Base-by-base conservation (phyloP, 2,797 vertebrate species). In the Tiaroga cobitis region DNA sequence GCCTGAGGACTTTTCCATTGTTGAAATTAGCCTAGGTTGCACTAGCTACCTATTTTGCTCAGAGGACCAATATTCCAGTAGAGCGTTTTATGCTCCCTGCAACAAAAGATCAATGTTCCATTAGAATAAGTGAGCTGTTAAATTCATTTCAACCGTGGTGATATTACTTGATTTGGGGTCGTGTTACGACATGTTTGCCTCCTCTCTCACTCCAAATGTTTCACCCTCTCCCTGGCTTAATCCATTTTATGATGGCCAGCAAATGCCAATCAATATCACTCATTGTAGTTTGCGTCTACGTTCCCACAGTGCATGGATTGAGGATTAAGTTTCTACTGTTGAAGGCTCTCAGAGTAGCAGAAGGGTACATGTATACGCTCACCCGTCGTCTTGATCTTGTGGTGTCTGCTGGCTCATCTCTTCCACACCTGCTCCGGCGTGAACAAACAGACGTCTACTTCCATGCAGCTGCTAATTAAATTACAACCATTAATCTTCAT, bases 401-500 rank as follows among this genome's bases (percentile, higher is more conserved):
- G 70, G 37, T 74, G 61, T 67, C 63, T 86, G 80, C 61, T 67
- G 39, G 54, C 86, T 90, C 73, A 70, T 86, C 65, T 88, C 67
- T 67, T 67, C 34, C 34, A 68, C 84, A 91, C 85, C 85, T 89
- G 86, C 84, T 88, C 72, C n/a, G 7, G 49, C 65, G n/a, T 86
- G 86, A 90, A 90, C 83, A 86, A 84, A 88, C 89, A 84, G 67
- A 85, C 87, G 82, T 81, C 39, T 86, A 61, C 81, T 80, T 86
- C 84, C 80, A 81, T 85, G 82, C 84, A 82, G 63, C 51, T 72
- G 80, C 80, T 87, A 90, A 90, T 92, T 88, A 69, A 88, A 89
- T 88, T 65, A 86, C 34, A 54, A 70, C 24, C 86, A 80, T 91
- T 88, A 89, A 89, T 89, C 89, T 86, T 86, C 81, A 85, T 81